These are phyloP conservation scores for Microctenopoma steveboyesi DNA, from an alignment of 2,797 vertebrate genomes.

Conservation along the genomic window DNA sequence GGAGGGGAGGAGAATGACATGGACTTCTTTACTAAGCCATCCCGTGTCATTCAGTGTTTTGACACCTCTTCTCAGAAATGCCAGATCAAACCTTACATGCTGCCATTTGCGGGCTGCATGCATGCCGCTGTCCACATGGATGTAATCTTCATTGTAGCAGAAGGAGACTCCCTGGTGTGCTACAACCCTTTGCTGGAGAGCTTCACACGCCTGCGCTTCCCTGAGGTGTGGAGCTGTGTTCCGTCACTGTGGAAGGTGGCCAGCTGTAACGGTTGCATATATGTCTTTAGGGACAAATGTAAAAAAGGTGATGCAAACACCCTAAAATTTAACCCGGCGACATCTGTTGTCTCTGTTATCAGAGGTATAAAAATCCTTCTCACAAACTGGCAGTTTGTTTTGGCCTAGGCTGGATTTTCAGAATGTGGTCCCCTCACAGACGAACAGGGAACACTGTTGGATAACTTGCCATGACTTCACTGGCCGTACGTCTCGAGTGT, in stretches of 20 bases:
- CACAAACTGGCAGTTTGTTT: conserved; percentile 97
- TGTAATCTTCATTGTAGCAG: conserved; percentile 95
- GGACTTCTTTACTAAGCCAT: conserved; percentile 99
- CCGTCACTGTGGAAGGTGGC: conserved; percentile 98
- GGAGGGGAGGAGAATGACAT: conserved; percentile 98
- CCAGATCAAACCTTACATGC: conserved; percentile 93
- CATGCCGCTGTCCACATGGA: conserved; percentile 97
- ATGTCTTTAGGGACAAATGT: conserved; percentile 96
- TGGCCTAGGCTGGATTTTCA: conserved; percentile 84
- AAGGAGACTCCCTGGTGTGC: conserved; percentile 95
- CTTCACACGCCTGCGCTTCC: conserved; percentile 95
- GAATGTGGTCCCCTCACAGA: conserved; percentile 21
- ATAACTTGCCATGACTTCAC: conserved; percentile 36
- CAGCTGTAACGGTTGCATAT: conserved; percentile 98
- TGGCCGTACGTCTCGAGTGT: conserved; percentile 32
- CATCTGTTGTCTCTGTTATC: conserved; percentile 94
- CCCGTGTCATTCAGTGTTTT: conserved; percentile 97
- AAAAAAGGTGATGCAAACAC: conserved; percentile 98
- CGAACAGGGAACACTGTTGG: conserved; percentile 44
- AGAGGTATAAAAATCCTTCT: conserved; percentile 94
- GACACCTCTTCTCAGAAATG: conserved; percentile 93
- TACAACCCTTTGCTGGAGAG: conserved; percentile 98
- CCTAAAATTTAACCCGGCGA: conserved; percentile 97
- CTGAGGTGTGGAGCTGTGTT: conserved; percentile 95
- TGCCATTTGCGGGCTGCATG: conserved; percentile 96